Evolutionary conservation across 1,140 invertebrate species (phyloP), one percentile per base, ranked within the genome.

Genomic region (Catajapyx aquilonaris): DNA sequence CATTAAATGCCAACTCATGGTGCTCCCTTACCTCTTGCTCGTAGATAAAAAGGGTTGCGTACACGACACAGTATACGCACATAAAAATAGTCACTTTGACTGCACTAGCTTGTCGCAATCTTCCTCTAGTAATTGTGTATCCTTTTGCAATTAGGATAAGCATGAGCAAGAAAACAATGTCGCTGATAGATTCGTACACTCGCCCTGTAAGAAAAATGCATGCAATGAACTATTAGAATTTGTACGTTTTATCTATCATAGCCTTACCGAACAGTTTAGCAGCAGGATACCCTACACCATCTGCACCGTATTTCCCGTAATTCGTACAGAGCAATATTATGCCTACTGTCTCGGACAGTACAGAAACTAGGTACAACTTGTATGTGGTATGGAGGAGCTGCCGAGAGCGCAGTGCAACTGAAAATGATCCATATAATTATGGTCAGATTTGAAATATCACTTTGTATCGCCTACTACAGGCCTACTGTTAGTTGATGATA

Each of bases 331-430:
- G 60, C 4, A 78, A 54, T 2, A 75, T 47, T 2, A 87, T 62
- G 5, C 78, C 75, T 11, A 61, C 43, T 31, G 70, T 61, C 51
- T 81, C 72, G 19, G 67, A 52, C 2, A 68, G 47, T 3, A 84
- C 54, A 1, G 81, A 81, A 2, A 65, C 44, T 11, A 86, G 61
- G 52, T 79, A 93, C 41, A 91, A 53, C 52, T 86, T 84, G 56
- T 87, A 91, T 0, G 84, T 90, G 1, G 77, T 64, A 52, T 93
- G 86, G 22, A 88, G 62, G 1, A 91, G 54, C 51, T 85, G 76
- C 20, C 80, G 60, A 1, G 68, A 64, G 42, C 71, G 70, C 4
- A 90, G 54, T 48, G 81, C 69, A 37, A 74, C 67, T 69, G 54
- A n/a, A 63, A 54, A 36, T 40, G 37, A 43, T 40, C 43, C 19